Evolutionary conservation across 37 sponge, comb jelly and placozoan species (phyloP).

Genomic region (Dysidea cf. avara): DNA sequence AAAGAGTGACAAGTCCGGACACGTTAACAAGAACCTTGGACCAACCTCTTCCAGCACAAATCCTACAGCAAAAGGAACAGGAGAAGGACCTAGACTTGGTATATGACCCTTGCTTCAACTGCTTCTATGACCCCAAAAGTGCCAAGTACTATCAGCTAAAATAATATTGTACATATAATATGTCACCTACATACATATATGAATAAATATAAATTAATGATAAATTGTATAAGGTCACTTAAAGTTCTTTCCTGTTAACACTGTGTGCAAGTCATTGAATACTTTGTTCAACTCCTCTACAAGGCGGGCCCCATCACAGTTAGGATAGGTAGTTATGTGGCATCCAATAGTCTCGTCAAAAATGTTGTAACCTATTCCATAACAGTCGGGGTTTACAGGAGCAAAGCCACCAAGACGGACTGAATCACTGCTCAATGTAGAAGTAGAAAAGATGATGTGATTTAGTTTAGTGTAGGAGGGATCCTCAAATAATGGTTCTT

Average conservation of each 20-base stretch:
- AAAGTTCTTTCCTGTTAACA: conserved; percentile 48
- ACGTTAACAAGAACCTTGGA: too few species aligned
- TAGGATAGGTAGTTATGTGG: conserved; percentile 59
- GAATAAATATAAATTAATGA: too few species aligned
- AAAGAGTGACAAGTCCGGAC: too few species aligned
- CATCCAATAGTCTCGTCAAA: conserved; percentile 32
- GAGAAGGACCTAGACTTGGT: conserved; percentile 81
- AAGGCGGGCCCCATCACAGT: conserved; percentile 54
- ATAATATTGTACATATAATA: too few species aligned
- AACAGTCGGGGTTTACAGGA: conserved; percentile 83
- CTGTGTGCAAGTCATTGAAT: conserved; percentile 50
- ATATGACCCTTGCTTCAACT: conserved; percentile 83
- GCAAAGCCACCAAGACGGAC: conserved; percentile 94
- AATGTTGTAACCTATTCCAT: conserved; percentile 62
- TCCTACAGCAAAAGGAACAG: not conserved
- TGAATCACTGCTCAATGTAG: conserved; percentile 70
- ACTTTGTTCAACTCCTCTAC: conserved; percentile 18
- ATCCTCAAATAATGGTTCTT: conserved; percentile 73
- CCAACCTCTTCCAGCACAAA: too few species aligned
- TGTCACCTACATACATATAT: too few species aligned
- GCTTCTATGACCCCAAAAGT: conserved; percentile 87
- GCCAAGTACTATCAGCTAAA: conserved; percentile 84
- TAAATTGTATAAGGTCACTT: not conserved
- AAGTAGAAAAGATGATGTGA: conserved; percentile 96
- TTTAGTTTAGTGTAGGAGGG: conserved; percentile 69